Evolutionary conservation across 2,113 vertebrate species (phyloP).

Genomic region (Lasiurus borealis): DNA sequence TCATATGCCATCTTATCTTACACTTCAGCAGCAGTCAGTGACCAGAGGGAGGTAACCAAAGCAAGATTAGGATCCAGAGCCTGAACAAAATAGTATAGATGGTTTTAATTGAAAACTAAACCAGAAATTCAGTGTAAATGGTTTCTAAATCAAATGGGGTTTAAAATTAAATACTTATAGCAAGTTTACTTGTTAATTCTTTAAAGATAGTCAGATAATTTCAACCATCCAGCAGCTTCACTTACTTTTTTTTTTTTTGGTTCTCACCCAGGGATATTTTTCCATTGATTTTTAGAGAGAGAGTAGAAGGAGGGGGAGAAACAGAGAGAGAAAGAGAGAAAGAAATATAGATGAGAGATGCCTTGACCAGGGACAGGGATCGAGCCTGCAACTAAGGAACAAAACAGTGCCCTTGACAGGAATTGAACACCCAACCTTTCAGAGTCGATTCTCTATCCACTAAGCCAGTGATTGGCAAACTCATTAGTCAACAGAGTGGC

Average conservation of each 20-base stretch:
- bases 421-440: no score
- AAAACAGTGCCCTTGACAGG: no score
- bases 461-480: no score
- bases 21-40: background rate
- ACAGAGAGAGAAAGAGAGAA: no score
- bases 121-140: conserved; percentile 59
- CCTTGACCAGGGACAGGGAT: no score
- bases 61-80: background rate
- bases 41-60: background rate
- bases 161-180: conserved; percentile 60
- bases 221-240: conserved; percentile 30
- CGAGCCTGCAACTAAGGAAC: no score
- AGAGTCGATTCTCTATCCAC: no score
- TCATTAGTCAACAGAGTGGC: no score
- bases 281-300: no score
- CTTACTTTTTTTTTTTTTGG: conserved; percentile 67
- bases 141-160: conserved; percentile 60
- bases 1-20: background rate
- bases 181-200: conserved; percentile 60
- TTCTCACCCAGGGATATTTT: no score
- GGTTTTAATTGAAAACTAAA: conserved; percentile 38
- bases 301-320: no score
- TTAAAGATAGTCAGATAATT: conserved; percentile 65
- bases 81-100: background rate
- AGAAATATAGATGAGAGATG: no score